phyloP scores from a whole-genome alignment of 2,888 invertebrate genomes.

The Trisateles emortualis region DNA sequence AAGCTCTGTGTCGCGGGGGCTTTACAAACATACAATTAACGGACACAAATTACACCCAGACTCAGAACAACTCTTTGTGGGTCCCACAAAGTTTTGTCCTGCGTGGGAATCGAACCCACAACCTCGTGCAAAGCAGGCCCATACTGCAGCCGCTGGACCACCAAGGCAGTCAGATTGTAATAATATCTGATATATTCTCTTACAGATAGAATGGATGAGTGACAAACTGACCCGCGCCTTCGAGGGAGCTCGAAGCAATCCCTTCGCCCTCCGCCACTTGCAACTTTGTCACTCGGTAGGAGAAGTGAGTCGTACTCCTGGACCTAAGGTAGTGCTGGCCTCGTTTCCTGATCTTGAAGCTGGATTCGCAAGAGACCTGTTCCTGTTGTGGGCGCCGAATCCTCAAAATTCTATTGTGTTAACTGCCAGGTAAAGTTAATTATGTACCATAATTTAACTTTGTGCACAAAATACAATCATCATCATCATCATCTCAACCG shows the following conservation, averaged over 20 bases:
- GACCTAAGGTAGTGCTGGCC: constrained; percentile 96
- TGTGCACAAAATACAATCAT: no score
- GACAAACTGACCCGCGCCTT: constrained; percentile 98
- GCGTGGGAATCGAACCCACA: no score
- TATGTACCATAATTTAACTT: no score
- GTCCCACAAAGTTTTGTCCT: no score
- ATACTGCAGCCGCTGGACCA: no score
- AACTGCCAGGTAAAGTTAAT: constrained; percentile 89
- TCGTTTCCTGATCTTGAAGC: constrained; percentile 98
- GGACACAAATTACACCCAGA: no score
- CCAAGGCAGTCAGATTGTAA: no score
- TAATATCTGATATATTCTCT: not conserved
- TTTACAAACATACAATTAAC: no score
- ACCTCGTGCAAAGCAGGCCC: no score
- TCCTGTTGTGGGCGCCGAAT: constrained; percentile 97
- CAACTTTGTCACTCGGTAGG: constrained; percentile 97
- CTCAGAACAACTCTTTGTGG: no score
- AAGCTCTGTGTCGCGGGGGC: no score
- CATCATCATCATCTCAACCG: no score
- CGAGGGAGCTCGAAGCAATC: constrained; percentile 96
- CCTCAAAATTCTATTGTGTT: constrained; percentile 97
- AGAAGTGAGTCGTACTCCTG: constrained; percentile 91
- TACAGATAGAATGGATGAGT: constrained; percentile 99
- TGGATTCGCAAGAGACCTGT: constrained; percentile 97
- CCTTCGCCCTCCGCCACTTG: constrained; percentile 97